Percentiles rank a stretch among this genome's conserved stretches.
Conservation (phyloP, 2,113 vertebrate genomes). For the Telmatochromis sp. region DNA sequence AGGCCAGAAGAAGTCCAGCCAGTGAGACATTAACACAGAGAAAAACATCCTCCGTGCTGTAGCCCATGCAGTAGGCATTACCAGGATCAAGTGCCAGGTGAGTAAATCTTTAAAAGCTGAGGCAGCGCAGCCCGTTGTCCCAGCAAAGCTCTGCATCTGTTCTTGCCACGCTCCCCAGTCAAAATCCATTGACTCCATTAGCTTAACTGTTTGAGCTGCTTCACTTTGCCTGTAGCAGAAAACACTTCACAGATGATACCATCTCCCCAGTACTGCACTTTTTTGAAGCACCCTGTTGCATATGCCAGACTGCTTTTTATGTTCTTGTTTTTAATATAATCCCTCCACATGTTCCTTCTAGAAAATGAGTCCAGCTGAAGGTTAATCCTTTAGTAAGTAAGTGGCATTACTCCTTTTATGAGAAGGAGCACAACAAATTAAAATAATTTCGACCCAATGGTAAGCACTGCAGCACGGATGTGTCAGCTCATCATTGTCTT, state of each 20-base stretch:
- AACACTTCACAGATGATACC: not conserved
- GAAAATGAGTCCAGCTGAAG: not conserved
- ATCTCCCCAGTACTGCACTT: not conserved
- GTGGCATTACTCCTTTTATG: not conserved
- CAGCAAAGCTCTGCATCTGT: not conserved
- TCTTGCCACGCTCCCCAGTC: not conserved
- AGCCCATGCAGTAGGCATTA: not conserved
- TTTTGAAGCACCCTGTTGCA: not conserved
- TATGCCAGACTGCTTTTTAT: not conserved
- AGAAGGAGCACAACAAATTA: not conserved
- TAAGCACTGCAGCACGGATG: not conserved
- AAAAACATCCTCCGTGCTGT: not conserved
- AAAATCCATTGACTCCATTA: not conserved
- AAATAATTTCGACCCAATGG: accelerated
- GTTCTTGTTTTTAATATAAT: not conserved
- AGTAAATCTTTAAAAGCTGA: not conserved
- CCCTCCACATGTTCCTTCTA: not conserved
- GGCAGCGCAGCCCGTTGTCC: not conserved
- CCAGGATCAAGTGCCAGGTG: not conserved
- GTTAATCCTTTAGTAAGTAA: not conserved
- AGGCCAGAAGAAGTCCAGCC: not conserved
- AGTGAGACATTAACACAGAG: not conserved
- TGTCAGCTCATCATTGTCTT: not conserved
- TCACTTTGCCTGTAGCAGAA: not conserved
- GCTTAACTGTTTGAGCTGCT: not conserved